Evolutionary conservation across 2,797 vertebrate species (phyloP), one percentile per base, ranked within the genome.

Genomic region (Bradypodion ventrale): DNA sequence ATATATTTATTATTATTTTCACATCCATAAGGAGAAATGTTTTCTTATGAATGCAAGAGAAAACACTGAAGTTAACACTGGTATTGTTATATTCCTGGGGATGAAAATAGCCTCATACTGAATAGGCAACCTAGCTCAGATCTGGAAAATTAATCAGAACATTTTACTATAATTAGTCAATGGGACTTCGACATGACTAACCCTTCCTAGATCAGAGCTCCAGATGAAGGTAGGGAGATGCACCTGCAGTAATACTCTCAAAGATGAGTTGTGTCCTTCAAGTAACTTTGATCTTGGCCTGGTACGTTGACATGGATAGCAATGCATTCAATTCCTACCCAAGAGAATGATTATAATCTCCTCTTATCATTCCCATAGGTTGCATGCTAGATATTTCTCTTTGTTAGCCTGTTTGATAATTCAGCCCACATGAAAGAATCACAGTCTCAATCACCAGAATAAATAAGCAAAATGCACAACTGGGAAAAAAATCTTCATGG

Each of bases 1-100:
- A 66, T 66, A 40, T 40, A n/a, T 27, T 19, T 1, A 29, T 3
- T 27, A 37, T 29, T 80, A 72, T 5, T 82, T 79, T 25, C 80
- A 73, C 69, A 7, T 49, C 37, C 56, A 6, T 52, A 3, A 42
- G 40, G 42, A 52, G 59, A 86, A 82, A 65, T 27, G 29, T 73
- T 79, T 63, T 65, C 59, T 73, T 73, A 63, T 79, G 40, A 59
- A 74, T 59, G 75, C 32, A 84, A 87, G 87, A 84, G 32, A 37
- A 0, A 23, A 16, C 5, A 60, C 5, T 25, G 27, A 7, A 65
- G 83, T 63, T 9, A 76, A 32, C 42, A 59, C 52, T 37, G 8
- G 10, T 60, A 63, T 37, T 83, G 87, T 77, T 63, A 23, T 27
- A 42, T 7, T 37, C 27, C 3, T 69, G 70, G 79, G 16, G 76